A percentile compares a stretch with the other conserved stretches of the same genome.
Evolutionary conservation across 2,888 invertebrate genomes (phyloP).

Genomic region (Limnephilus marmoratus): DNA sequence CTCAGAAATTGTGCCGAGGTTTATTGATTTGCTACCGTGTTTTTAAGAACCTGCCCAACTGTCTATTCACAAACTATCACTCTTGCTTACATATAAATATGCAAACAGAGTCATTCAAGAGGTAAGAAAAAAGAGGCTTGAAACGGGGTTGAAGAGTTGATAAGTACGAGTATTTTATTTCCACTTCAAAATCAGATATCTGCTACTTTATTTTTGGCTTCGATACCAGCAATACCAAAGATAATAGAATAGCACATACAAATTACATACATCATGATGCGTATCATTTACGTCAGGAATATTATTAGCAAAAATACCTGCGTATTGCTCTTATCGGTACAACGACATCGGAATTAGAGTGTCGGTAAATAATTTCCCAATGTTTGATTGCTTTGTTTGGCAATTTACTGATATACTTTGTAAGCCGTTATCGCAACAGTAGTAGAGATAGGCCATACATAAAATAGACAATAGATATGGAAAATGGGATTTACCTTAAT

Average conservation of each 20-base stretch:
- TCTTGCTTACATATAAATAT: too few species aligned
- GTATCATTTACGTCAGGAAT: not conserved
- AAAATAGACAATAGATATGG: not conserved
- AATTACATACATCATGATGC: not conserved
- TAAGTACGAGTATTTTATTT: not conserved
- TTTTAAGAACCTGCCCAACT: too few species aligned
- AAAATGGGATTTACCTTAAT: not conserved
- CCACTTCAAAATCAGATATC: not conserved
- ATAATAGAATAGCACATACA: not conserved
- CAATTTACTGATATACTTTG: not conserved
- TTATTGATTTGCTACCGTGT: too few species aligned
- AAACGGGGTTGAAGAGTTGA: too few species aligned
- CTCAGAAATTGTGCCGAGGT: too few species aligned
- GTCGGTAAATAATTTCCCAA: not conserved
- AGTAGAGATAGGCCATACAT: not conserved
- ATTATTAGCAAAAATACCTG: not conserved
- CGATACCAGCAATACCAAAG: not conserved
- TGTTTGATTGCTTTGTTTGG: not conserved
- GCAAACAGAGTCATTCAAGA: too few species aligned
- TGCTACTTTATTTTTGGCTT: not conserved
- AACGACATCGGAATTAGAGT: not conserved
- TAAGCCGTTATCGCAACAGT: not conserved
- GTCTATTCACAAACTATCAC: too few species aligned
- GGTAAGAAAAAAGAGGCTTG: not conserved
- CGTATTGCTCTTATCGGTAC: not conserved